phyloP scores from a whole-genome alignment of 2,888 invertebrate genomes.

The Trisateles emortualis region DNA sequence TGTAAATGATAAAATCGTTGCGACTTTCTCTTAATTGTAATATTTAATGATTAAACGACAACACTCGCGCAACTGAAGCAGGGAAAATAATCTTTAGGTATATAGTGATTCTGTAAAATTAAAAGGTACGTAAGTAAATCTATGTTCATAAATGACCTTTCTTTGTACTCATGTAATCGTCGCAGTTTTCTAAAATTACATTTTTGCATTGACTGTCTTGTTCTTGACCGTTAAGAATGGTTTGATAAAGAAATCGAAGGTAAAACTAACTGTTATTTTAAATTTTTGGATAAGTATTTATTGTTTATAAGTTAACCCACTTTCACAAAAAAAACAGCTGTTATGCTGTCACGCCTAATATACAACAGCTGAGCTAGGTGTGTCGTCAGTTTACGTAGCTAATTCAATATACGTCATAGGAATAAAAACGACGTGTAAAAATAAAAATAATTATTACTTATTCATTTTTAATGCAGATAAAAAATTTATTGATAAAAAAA shows the following conservation, averaged over 20 bases:
- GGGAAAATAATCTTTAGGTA: constrained; percentile 27
- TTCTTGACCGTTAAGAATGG: constrained; percentile 16
- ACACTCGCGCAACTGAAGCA: constrained; percentile 25
- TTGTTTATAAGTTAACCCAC: constrained; percentile 58
- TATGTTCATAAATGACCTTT: constrained; percentile 66
- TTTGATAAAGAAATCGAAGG: constrained; percentile 9
- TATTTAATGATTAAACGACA: constrained; percentile 40
- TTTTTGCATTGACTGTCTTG: constrained; percentile 35
- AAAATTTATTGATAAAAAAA: no score
- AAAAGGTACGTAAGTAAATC: constrained; percentile 56
- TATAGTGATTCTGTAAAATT: constrained; percentile 37
- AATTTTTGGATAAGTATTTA: constrained; percentile 20
- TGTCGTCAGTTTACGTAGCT: constrained; percentile 19
- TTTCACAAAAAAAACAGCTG: constrained; percentile 78
- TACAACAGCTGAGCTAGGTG: constrained; percentile 65
- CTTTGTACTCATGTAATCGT: constrained; percentile 68
- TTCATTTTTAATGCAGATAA: no score
- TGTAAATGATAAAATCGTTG: constrained; percentile 55
- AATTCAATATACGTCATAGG: background rate
- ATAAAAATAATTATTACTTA: no score
- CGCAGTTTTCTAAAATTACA: constrained; percentile 54
- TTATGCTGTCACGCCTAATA: constrained; percentile 71
- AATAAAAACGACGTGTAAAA: background rate
- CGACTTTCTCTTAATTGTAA: constrained; percentile 60
- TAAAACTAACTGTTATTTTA: constrained; percentile 28